phyloP scores from a whole-genome alignment of 2,797 vertebrate species.

The Pseudochirops corinnae region DNA sequence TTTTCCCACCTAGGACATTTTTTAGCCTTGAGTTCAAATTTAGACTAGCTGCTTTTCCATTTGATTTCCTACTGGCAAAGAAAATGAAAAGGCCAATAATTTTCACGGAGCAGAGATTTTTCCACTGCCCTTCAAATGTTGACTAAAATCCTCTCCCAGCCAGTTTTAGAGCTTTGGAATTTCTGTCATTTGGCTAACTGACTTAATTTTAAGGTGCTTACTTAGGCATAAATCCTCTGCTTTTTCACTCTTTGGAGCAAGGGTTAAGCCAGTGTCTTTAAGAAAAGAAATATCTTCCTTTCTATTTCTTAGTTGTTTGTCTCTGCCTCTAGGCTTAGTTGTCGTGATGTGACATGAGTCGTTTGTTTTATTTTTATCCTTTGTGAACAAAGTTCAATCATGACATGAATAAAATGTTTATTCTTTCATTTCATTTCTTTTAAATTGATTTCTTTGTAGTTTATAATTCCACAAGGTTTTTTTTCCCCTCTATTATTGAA shows the following conservation, averaged over 20 bases:
- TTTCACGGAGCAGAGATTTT: not conserved
- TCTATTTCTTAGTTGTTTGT: not conserved
- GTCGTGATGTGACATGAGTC: not conserved
- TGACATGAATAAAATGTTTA: not conserved
- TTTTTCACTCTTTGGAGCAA: not conserved
- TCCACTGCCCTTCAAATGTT: not conserved
- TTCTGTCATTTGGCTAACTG: not conserved
- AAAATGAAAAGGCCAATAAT: not conserved
- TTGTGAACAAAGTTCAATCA: not conserved
- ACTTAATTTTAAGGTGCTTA: conserved; percentile 31
- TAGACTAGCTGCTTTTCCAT: not conserved
- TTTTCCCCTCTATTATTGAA: not conserved
- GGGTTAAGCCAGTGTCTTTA: not conserved
- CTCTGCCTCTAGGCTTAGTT: not conserved
- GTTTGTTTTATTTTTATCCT: not conserved
- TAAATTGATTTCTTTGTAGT: too few species aligned
- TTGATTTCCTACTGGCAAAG: not conserved
- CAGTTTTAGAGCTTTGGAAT: not conserved
- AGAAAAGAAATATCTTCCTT: not conserved
- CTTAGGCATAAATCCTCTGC: not conserved
- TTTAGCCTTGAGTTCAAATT: not conserved
- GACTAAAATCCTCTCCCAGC: not conserved
- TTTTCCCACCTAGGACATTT: not conserved
- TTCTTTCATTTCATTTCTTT: not conserved
- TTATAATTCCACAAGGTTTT: not conserved